Evolutionary conservation across 2,113 vertebrate genomes (phyloP).

Genomic region (Etheostoma cragini): DNA sequence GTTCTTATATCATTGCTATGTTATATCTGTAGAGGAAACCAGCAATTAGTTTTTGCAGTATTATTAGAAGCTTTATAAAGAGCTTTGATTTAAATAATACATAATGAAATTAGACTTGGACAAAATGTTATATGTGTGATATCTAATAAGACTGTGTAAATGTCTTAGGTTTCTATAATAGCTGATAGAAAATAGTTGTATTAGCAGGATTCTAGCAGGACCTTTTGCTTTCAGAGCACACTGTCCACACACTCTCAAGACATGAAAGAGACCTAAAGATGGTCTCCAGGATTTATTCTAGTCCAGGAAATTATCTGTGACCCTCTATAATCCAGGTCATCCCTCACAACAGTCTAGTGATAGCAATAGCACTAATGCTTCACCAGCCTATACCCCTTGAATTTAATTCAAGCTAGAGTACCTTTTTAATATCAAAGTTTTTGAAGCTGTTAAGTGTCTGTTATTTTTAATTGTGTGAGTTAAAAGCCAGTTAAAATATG

Average conservation of each 20-base stretch:
- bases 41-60: background rate
- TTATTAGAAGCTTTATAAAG: background rate
- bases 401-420: background rate
- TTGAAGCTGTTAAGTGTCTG: background rate
- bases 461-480: constrained; percentile 13
- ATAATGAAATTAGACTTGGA: background rate
- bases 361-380: background rate
- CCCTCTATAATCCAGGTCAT: background rate
- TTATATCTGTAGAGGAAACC: background rate
- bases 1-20: background rate
- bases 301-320: background rate
- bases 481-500: constrained; percentile 10
- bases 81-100: background rate
- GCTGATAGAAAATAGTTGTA: background rate
- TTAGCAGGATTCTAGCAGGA: background rate
- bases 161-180: background rate
- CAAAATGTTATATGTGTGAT: background rate
- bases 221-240: background rate
- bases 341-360: background rate
- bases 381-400: background rate
- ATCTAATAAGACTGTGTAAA: background rate
- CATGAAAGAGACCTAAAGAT: background rate
- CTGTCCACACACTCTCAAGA: background rate
- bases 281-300: constrained; percentile 5
- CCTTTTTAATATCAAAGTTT: background rate